These are phyloP conservation scores for Microvelia longipes DNA, from an alignment of 1,140 invertebrate species.

Conservation along the genomic window DNA sequence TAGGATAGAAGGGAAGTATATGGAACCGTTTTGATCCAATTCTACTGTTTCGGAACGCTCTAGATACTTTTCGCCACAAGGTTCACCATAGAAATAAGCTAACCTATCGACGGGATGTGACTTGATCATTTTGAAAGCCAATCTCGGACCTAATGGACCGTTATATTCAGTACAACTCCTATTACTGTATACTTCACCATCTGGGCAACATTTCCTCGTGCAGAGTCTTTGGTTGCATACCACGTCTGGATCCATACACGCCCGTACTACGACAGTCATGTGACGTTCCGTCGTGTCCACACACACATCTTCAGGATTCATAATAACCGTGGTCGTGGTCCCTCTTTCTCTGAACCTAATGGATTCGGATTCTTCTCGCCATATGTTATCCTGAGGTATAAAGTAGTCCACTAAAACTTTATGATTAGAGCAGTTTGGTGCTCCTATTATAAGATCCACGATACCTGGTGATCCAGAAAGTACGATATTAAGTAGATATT, in stretches of 20 bases:
- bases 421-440: slow-evolving; percentile 5
- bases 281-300: slow-evolving; percentile 13
- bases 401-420: slow-evolving; percentile 13
- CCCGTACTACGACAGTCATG: slow-evolving; percentile 12
- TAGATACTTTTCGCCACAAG: neutral
- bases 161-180: neutral
- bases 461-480: slow-evolving; percentile 6
- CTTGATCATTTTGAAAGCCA: neutral
- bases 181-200: slow-evolving; percentile 8
- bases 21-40: neutral
- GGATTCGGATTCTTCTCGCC: slow-evolving; percentile 14
- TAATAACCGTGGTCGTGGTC: neutral
- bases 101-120: neutral
- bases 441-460: slow-evolving; percentile 11
- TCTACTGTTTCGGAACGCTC: neutral
- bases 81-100: neutral
- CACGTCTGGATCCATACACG: slow-evolving; percentile 9
- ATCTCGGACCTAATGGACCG: neutral
- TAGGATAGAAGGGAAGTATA: neutral
- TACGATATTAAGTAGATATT: slow-evolving; percentile 9
- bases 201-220: slow-evolving; percentile 14
- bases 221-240: slow-evolving; percentile 9
- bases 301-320: slow-evolving; percentile 15
- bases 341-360: slow-evolving; percentile 3
- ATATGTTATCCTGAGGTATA: slow-evolving; percentile 12